Base-by-base conservation (phyloP, 2,113 vertebrate genomes). In the Macaca fascicularis region DNA sequence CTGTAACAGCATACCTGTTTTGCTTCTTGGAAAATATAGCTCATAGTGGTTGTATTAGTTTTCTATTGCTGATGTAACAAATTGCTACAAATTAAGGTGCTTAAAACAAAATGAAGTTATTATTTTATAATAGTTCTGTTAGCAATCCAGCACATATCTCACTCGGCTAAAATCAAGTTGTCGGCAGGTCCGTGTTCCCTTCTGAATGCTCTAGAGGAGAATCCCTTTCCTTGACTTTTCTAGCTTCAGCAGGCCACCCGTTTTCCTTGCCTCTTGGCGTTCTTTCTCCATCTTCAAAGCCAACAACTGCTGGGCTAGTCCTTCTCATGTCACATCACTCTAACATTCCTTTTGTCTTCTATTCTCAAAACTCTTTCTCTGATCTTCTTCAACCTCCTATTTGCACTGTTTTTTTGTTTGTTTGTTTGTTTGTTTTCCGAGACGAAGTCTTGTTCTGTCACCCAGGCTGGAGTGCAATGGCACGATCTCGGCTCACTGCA, bases 11-110 rank as follows among this genome's bases (percentile, higher is more conserved):
- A 59, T 45, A 69, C 17, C 22, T 74, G 30, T 67, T 57, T 43
- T 74, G n/a, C 10, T 82, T 27, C 76, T 93, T 91, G 30, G 13
- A 92, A 96, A 87, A 92, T 64, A 89, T 2, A 85, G 22, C 27
- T 90, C 32, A 14, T 23, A 61, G 17, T 20, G 82, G 25, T 43
- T 70, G 38, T n/a, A 84, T 90, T 48, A 25, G 27, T 59, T 95
- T 92, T 81, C 40, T 30, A 25, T 55, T 50, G n/a, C n/a, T 57
- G n/a, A 22, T 86, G 23, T 35, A 94, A 87, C 30, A 89, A 89
- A 92, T 91, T 40, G 45, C 5, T 35, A 67, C 13, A 87, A 9
- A 69, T 4, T 52, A 20, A 78, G 61, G 80, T 61, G 78, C 27
- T 85, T 67, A 38, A 90, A 93, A 83, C 19, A 48, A 61, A 45